phyloP scores from a whole-genome alignment of 2,888 invertebrate species.

The Teleogryllus oceanicus region DNA sequence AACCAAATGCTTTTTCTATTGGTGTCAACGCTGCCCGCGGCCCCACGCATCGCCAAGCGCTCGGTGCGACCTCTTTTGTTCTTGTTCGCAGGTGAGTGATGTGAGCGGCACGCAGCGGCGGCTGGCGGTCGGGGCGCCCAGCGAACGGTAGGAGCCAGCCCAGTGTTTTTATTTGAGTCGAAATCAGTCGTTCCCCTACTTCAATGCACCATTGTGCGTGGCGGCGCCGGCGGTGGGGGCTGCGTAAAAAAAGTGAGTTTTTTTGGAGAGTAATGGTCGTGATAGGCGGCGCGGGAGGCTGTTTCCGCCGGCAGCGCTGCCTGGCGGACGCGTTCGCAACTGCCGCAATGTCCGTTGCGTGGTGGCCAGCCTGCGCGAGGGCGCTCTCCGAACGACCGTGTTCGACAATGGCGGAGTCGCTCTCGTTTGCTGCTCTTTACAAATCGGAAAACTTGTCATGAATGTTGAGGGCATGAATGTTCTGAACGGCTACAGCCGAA shows the following conservation, averaged over 20 bases:
- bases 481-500: no score
- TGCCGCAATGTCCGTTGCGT: not conserved
- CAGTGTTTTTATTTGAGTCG: not conserved
- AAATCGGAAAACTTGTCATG: not conserved
- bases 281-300: not conserved
- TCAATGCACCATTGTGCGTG: not conserved
- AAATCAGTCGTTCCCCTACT: not conserved
- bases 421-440: not conserved
- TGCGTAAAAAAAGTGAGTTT: not conserved
- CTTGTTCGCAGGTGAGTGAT: slow-evolving; percentile 7
- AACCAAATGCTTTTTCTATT: not conserved
- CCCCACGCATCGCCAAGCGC: not conserved
- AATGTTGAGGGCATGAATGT: no score
- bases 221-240: not conserved
- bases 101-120: not conserved
- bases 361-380: not conserved
- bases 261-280: not conserved
- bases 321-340: not conserved
- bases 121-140: not conserved
- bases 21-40: not conserved
- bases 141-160: not conserved
- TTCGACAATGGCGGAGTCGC: not conserved
- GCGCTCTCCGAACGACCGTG: not conserved
- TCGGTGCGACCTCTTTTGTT: not conserved
- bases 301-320: not conserved